Evolutionary conservation across 2,113 vertebrate species (phyloP).

Genomic region (Pomatorhinus ruficollis): DNA sequence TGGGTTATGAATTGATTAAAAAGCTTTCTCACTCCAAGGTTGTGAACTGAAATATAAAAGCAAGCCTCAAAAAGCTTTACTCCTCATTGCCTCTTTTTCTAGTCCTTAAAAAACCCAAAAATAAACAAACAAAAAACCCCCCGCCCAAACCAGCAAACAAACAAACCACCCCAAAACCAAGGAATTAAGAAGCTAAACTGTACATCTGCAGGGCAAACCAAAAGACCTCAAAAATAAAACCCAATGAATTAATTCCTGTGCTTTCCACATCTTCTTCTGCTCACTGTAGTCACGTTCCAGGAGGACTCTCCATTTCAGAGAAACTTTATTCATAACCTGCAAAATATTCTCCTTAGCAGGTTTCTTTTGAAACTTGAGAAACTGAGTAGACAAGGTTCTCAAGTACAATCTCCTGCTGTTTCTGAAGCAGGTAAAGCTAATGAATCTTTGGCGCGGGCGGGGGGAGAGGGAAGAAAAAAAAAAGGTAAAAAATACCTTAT

Average conservation of each 20-base stretch:
- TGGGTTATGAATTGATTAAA: background rate
- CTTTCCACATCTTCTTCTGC: background rate
- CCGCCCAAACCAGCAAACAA: background rate
- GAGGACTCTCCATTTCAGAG: background rate
- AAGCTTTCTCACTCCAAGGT: background rate
- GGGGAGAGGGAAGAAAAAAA: too few species aligned
- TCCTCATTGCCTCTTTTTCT: background rate
- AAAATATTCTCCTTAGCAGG: background rate
- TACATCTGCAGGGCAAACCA: background rate
- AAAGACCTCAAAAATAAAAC: background rate
- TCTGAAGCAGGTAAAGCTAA: background rate
- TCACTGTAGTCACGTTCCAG: background rate
- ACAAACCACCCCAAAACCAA: background rate
- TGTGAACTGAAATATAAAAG: background rate
- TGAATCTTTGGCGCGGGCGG: background rate
- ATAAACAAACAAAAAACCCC: background rate
- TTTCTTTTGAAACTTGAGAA: background rate
- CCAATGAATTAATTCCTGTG: background rate
- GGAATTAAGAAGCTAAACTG: background rate
- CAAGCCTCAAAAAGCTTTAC: background rate
- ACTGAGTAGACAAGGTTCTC: background rate
- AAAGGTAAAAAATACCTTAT: background rate
- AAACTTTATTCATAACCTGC: background rate
- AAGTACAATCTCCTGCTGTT: background rate
- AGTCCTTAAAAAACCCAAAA: background rate